These are phyloP conservation scores for Clamator glandarius DNA, from an alignment of 2,797 vertebrate genomes.

Conservation along the genomic window DNA sequence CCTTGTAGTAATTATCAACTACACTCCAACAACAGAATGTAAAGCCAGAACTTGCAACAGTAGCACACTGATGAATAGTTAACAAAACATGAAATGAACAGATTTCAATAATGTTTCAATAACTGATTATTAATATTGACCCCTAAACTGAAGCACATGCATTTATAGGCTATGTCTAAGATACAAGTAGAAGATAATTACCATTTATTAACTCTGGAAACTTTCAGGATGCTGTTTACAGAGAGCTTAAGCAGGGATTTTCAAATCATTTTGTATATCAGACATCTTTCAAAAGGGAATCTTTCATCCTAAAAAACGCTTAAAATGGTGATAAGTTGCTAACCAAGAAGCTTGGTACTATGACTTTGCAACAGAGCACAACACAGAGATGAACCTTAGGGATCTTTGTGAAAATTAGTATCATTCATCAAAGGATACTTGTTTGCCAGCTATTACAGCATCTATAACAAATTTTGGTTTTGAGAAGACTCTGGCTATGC, in stretches of 20 bases:
- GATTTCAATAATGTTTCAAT: neutral
- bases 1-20: neutral
- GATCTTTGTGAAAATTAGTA: neutral
- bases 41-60: neutral
- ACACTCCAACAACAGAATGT: neutral
- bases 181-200: neutral
- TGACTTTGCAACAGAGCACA: neutral
- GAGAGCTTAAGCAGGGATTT: neutral
- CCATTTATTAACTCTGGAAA: neutral
- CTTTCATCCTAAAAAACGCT: neutral
- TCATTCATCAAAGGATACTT: conserved; percentile 11
- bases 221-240: neutral
- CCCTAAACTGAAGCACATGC: neutral
- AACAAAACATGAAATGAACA: neutral
- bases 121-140: neutral
- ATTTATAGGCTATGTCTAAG: neutral
- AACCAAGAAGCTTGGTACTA: neutral
- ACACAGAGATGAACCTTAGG: neutral
- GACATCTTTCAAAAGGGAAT: neutral
- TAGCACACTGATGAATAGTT: neutral
- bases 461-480: neutral
- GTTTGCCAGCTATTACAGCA: neutral
- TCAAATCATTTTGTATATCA: neutral
- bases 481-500: neutral
- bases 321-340: neutral